Evolutionary conservation across 2,888 invertebrate species (phyloP), one percentile per base, ranked within the genome.

Genomic region (Drosophila multiciliata): DNA sequence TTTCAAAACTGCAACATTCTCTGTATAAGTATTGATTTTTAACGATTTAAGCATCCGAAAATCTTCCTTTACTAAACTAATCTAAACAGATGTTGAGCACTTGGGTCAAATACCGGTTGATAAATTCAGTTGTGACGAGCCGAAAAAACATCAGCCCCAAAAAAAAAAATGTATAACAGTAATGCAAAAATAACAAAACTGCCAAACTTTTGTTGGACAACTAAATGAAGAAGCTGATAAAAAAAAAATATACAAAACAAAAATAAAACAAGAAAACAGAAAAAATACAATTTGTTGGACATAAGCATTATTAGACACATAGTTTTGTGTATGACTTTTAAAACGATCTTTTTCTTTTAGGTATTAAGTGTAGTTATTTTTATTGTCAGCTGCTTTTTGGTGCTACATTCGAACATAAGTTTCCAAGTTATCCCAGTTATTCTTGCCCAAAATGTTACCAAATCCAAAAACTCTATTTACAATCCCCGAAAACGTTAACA

Each of bases 321-420:
- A 42, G 23, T 67, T 67, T 67, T 67, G 67, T 67, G 67, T 42
- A 42, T 66, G 69, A 78, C 58, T 83, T 87, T 82, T 73, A 70
- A 87, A 87, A 65, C 54, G 58, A 78, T 80, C 71, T 79, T 81
- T 73, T 38, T 82, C 87, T 83, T 71, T 84, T 86, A 88, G 83
- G 7, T 36, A 36, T 84, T 84, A 89, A 87, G 87, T 84, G 78
- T 87, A 86, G 89, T 86, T 81, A 82, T 73, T 80, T 87, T 87
- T 80, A 74, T 75, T 78, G 73, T 77, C 83, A 83, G 87, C 89
- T 87, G 86, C 77, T 79, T 86, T 89, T 89, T 87, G 86, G 86
- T 87, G 86, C 86, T 87, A 88, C 66, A 80, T 74, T 77, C 59
- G 83, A 60, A 58, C 59, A 75, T 80, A 78, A 80, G 87, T 87